These are phyloP conservation scores for Agrochola lota DNA, from an alignment of 2,888 invertebrate genomes.

Conservation along the genomic window DNA sequence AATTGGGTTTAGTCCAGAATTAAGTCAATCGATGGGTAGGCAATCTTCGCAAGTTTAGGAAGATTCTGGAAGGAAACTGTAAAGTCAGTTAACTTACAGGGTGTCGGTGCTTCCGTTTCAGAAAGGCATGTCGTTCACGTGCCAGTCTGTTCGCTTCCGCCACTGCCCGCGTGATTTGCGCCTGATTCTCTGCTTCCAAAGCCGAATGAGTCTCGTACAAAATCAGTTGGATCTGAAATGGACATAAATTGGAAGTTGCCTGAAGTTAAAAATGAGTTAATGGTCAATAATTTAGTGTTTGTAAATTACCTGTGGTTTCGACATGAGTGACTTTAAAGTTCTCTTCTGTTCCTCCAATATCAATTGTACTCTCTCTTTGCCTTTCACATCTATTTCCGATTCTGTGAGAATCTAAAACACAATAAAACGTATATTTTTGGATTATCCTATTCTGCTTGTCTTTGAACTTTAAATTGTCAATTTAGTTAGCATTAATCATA, in stretches of 20 bases:
- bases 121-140: slow-evolving; percentile 91
- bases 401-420: slow-evolving; percentile 90
- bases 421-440: not conserved
- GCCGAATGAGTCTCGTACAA: slow-evolving; percentile 96
- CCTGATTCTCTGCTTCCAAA: slow-evolving; percentile 93
- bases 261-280: not conserved
- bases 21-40: not conserved
- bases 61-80: not conserved
- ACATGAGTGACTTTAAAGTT: slow-evolving; percentile 93
- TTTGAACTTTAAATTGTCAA: not conserved
- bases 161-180: slow-evolving; percentile 93
- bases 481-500: slow-evolving; percentile 63
- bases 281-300: not conserved
- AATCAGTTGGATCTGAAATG: slow-evolving; percentile 93
- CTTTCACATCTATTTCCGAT: slow-evolving; percentile 91
- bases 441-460: not conserved
- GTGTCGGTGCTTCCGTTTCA: slow-evolving; percentile 80
- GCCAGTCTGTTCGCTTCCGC: slow-evolving; percentile 93
- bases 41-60: not conserved
- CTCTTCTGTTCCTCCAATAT: slow-evolving; percentile 94
- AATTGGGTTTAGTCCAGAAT: not conserved
- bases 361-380: slow-evolving; percentile 91
- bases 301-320: slow-evolving; percentile 92
- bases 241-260: not conserved
- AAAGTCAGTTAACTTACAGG: slow-evolving; percentile 65